Conservation (phyloP, 1,140 invertebrate genomes). For the Meloidogyne chitwoodi region DNA sequence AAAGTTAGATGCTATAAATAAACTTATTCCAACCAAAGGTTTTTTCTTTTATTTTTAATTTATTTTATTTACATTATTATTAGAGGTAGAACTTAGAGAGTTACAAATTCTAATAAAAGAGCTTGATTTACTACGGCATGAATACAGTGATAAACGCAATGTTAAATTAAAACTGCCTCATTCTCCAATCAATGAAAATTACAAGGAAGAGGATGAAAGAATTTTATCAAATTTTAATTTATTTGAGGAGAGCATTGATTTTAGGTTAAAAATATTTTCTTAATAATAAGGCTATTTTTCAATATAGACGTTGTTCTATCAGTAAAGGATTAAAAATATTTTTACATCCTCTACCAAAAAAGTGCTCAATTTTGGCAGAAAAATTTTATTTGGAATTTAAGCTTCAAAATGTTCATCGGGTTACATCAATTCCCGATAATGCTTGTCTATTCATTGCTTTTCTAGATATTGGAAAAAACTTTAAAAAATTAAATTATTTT, state of each 20-base stretch:
- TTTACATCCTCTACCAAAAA: background rate
- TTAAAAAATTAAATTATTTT: slow-evolving; percentile 23
- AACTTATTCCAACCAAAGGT: slow-evolving; percentile 34
- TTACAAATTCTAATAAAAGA: slow-evolving; percentile 37
- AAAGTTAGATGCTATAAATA: slow-evolving; percentile 23
- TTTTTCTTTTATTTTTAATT: slow-evolving; percentile 1
- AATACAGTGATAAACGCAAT: slow-evolving; percentile 47
- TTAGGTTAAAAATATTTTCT: too few relatives aligned
- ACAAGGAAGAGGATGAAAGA: background rate
- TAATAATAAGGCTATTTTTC: too few relatives aligned
- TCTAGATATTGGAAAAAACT: slow-evolving; percentile 10
- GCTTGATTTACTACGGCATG: slow-evolving; percentile 24
- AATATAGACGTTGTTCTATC: slow-evolving; percentile 52
- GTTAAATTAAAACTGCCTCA: slow-evolving; percentile 48
- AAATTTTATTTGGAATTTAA: slow-evolving; percentile 26
- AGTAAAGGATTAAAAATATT: background rate
- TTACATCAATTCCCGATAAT: slow-evolving; percentile 10
- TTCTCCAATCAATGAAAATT: slow-evolving; percentile 27
- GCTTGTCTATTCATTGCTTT: slow-evolving; percentile 49
- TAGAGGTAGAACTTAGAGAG: slow-evolving; percentile 38
- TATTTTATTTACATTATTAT: background rate
- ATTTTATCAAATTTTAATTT: slow-evolving; percentile 31
- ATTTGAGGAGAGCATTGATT: background rate
- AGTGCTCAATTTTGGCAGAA: background rate
- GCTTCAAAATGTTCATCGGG: slow-evolving; percentile 6